phyloP scores from a whole-genome alignment of 2,888 invertebrate species.

The Apeira syringaria region DNA sequence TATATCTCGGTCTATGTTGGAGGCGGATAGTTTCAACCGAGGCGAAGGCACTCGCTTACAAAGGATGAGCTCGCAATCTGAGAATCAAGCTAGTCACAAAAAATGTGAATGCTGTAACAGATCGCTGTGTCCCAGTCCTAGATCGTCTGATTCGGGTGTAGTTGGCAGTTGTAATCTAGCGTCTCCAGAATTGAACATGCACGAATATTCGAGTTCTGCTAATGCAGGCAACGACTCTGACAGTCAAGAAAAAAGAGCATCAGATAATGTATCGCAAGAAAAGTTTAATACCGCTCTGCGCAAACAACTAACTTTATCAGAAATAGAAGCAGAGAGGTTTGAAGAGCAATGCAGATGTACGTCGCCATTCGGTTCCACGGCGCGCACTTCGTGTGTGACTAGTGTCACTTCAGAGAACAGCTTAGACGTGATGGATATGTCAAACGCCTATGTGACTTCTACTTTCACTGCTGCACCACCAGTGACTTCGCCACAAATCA shows the following conservation, averaged over 20 bases:
- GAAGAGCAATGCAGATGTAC: conserved; percentile 89
- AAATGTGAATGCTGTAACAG: conserved; percentile 85
- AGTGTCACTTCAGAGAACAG: conserved; percentile 83
- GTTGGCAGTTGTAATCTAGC: conserved; percentile 91
- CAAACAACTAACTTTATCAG: conserved; percentile 77
- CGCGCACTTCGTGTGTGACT: conserved; percentile 85
- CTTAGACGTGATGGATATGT: conserved; percentile 80
- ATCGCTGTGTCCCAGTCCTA: conserved; percentile 86
- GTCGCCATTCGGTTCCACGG: conserved; percentile 89
- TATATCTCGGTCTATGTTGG: conserved; percentile 72
- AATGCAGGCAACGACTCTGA: conserved; percentile 65
- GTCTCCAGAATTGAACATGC: conserved; percentile 86
- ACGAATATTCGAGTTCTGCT: conserved; percentile 53
- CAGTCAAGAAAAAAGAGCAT: conserved; percentile 55
- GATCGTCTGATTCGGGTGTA: conserved; percentile 93
- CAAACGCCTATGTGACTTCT: conserved; percentile 77
- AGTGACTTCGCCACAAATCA: conserved; percentile 72
- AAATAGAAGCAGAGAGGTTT: conserved; percentile 84
- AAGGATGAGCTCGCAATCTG: conserved; percentile 76
- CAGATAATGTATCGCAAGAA: conserved; percentile 54
- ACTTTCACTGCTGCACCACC: conserved; percentile 73
- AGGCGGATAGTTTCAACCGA: conserved; percentile 59
- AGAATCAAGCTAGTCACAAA: conserved; percentile 54
- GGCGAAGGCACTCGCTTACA: conserved; percentile 55
- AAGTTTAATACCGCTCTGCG: conserved; percentile 56